Percentiles rank a stretch among this genome's conserved stretches.
Conservation (phyloP, 2,113 vertebrate genomes). For the Piaya cayana region DNA sequence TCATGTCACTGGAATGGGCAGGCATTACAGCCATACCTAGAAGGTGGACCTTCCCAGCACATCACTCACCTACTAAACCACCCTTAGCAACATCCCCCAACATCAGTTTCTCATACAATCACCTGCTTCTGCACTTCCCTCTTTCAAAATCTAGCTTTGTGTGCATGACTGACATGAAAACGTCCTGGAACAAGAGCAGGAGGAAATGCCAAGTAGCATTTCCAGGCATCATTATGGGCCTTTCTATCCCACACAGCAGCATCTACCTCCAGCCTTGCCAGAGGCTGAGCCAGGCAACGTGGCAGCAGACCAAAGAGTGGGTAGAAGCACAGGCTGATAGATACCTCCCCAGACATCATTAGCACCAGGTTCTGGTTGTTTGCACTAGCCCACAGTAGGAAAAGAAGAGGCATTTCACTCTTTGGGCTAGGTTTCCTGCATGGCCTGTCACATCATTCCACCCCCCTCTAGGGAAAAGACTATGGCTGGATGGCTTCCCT, state of each 20-base stretch:
- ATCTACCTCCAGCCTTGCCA: background rate
- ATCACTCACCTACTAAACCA: background rate
- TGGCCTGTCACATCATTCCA: background rate
- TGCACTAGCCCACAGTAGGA: background rate
- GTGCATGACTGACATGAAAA: rapidly evolving
- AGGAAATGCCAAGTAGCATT: background rate
- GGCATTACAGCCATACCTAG: background rate
- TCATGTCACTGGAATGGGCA: rapidly evolving
- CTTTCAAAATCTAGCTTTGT: background rate
- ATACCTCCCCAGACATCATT: background rate
- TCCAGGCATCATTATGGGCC: rapidly evolving
- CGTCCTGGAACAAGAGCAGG: background rate
- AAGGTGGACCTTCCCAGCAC: background rate
- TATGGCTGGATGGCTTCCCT: background rate
- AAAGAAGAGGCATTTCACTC: background rate
- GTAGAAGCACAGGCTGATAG: background rate
- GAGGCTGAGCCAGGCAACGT: background rate
- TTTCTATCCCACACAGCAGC: background rate
- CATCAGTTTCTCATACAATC: background rate
- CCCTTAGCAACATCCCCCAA: background rate
- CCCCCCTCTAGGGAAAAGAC: background rate
- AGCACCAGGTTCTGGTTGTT: background rate
- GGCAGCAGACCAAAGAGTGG: background rate
- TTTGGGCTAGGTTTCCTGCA: background rate
- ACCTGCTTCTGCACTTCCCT: background rate